Conservation (phyloP, 2,113 vertebrate genomes). For the Stigmatopora nigra region DNA sequence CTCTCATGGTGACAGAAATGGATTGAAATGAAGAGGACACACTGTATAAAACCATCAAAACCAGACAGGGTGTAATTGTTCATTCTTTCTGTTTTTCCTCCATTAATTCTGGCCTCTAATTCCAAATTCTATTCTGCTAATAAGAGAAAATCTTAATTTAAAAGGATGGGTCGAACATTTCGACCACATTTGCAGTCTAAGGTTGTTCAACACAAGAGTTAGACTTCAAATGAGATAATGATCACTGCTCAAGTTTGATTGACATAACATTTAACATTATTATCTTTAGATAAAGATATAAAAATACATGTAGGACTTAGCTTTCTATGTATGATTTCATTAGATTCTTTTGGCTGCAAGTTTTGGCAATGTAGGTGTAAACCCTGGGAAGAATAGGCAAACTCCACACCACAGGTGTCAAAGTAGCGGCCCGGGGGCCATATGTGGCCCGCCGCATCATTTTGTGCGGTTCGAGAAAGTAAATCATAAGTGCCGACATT, state of each 20-base stretch:
- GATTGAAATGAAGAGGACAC: neutral
- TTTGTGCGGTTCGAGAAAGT: too few species aligned
- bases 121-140: neutral
- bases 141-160: neutral
- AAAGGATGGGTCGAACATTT: neutral
- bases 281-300: neutral
- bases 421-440: too few species aligned
- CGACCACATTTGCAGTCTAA: neutral
- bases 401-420: too few species aligned
- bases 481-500: too few species aligned
- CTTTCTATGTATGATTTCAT: neutral
- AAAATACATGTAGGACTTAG: neutral
- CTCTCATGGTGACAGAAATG: neutral
- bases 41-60: neutral
- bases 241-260: neutral
- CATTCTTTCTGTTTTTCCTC: neutral
- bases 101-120: neutral
- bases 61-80: neutral
- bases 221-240: neutral
- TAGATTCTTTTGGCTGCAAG: neutral
- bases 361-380: too few species aligned
- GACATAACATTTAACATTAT: neutral
- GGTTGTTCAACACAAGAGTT: neutral
- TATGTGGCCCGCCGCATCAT: too few species aligned
- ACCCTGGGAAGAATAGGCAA: too few species aligned